phyloP scores from a whole-genome alignment of 2,888 invertebrate species.

The Mongoloraphidia duomilia region DNA sequence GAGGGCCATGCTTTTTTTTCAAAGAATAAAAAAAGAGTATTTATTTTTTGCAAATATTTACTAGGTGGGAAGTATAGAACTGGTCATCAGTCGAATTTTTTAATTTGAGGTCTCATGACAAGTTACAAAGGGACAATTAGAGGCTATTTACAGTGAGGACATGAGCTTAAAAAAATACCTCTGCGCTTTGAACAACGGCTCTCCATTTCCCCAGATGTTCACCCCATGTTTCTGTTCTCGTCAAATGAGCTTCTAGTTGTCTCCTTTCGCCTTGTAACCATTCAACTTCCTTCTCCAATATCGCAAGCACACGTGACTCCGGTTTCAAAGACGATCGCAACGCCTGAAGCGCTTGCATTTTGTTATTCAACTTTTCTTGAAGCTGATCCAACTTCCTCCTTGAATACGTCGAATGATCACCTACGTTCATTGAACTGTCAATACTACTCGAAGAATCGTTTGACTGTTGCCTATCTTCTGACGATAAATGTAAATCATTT shows the following conservation, averaged over 20 bases:
- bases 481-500: slow-evolving; percentile 31
- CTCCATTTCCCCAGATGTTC: slow-evolving; percentile 81
- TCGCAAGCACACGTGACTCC: slow-evolving; percentile 63
- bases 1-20: too few species aligned
- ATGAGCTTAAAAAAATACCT: slow-evolving; percentile 37
- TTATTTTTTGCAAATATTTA: too few species aligned
- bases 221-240: slow-evolving; percentile 79
- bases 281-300: slow-evolving; percentile 73
- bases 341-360: slow-evolving; percentile 71
- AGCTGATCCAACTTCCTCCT: slow-evolving; percentile 67
- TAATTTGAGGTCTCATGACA: neutral
- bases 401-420: slow-evolving; percentile 71
- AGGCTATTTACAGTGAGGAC: too few species aligned
- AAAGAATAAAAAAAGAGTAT: too few species aligned
- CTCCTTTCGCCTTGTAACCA: slow-evolving; percentile 66
- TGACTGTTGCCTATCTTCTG: slow-evolving; percentile 41
- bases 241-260: slow-evolving; percentile 69
- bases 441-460: slow-evolving; percentile 38
- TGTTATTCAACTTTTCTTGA: slow-evolving; percentile 72
- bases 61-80: too few species aligned
- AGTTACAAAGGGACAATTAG: neutral
- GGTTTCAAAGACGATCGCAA: slow-evolving; percentile 68
- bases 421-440: slow-evolving; percentile 44
- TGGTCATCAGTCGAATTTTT: too few species aligned
- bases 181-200: slow-evolving; percentile 69